Base-by-base conservation (phyloP, 2,797 vertebrate species). In the Sebastes kiyomatsui region DNA sequence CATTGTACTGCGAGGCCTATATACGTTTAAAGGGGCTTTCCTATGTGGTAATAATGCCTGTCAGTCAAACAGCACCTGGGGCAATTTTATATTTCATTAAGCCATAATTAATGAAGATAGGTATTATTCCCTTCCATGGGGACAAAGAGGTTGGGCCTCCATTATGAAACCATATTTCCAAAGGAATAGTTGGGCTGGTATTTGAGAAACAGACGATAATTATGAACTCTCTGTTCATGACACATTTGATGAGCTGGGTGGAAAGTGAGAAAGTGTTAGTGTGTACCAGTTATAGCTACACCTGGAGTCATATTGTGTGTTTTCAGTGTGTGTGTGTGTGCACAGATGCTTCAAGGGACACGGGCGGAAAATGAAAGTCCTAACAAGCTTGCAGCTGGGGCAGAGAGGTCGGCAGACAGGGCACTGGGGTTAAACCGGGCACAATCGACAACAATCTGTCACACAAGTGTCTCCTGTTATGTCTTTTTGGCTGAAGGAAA, bases 31-130 rank as follows among this genome's bases (percentile, higher is more conserved):
- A 52, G 65, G 59, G 71, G 61, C 78, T 83, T 78, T 87, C 79
- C 77, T 89, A 66, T 89, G 85, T 87, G 89, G 74, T 86, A 84
- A 79, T 84, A 77, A 78, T 83, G 60, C 33, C 90, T 91, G 92
- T 88, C 91, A 94, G 72, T 95, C 94, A 94, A 88, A 90, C 70
- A 55, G 84, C 86, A 93, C 91, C 88, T 82, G 75, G 72, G 90
- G 90, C 89, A 79, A 89, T 87, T 91, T 91, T 85, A 78, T 87
- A 90, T 93, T 92, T 95, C 89, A 94, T 94, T 93, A 93, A 92
- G 82, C 87, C 82, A 89, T 94, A 94, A 95, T 94, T 95, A 95
- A 93, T 92, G 88, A 83, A 86, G 77, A 82, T 67, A 75, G 86
- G 87, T 89, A 86, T 91, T 87, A 86, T 90, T 88, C 74, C 38